These are phyloP conservation scores for Limnodromus scolopaceus DNA, from an alignment of 2,797 vertebrate species.

Conservation along the genomic window DNA sequence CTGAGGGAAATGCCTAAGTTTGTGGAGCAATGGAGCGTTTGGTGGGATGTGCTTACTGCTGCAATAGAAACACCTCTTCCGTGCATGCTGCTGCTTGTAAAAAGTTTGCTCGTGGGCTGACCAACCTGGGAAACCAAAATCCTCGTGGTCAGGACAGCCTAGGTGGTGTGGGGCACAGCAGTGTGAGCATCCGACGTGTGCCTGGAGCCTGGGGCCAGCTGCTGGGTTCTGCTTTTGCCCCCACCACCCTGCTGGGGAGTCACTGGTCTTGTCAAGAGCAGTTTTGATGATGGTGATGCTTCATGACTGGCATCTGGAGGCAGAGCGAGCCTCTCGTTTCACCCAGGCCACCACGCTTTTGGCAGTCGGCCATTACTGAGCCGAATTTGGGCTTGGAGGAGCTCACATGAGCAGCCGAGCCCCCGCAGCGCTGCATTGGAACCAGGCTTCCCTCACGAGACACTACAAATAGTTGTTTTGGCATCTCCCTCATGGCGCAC, in stretches of 20 bases:
- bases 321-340: not conserved
- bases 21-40: not conserved
- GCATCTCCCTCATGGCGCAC: not conserved
- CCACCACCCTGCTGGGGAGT: fast-evolving
- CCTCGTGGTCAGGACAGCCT: not conserved
- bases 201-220: not conserved
- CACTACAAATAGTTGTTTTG: not conserved
- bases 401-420: fast-evolving
- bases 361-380: not conserved
- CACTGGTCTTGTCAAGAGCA: not conserved
- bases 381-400: not conserved
- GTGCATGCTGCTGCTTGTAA: not conserved
- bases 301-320: not conserved
- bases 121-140: not conserved
- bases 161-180: not conserved
- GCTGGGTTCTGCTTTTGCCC: not conserved
- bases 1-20: fast-evolving
- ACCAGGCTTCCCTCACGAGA: not conserved
- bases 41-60: not conserved
- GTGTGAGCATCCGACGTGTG: fast-evolving
- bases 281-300: not conserved
- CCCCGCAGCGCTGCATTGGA: fast-evolving
- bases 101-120: not conserved
- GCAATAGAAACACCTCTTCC: not conserved
- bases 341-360: not conserved